phyloP scores from a whole-genome alignment of 2,113 vertebrate species.

The Sakesphorus luctuosus region DNA sequence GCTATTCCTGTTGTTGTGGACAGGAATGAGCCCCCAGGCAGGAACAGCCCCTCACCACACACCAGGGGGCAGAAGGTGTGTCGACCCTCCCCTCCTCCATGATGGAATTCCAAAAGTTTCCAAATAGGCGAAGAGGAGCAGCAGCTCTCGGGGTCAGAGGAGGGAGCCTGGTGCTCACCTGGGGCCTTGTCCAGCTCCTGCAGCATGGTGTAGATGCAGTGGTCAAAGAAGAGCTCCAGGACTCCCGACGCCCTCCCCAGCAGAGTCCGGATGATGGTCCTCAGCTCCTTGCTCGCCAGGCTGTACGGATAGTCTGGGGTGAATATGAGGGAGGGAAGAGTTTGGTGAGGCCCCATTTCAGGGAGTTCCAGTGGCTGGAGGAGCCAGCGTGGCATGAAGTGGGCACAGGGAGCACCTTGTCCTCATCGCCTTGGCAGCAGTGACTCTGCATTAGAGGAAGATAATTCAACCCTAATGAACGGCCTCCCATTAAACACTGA shows the following conservation, averaged over 20 bases:
- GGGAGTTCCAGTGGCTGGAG: not conserved
- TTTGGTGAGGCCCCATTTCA: accelerated
- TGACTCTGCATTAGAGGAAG: accelerated
- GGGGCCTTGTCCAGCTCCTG: conserved; percentile 88
- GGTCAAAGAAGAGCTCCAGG: conserved; percentile 90
- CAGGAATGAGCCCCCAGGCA: not conserved
- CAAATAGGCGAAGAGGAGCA: accelerated
- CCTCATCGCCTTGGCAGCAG: not conserved
- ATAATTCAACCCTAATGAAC: not conserved
- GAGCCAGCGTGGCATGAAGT: accelerated
- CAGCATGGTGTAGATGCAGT: conserved; percentile 92
- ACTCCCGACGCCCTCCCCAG: conserved; percentile 72
- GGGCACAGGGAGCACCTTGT: accelerated
- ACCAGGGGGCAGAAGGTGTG: accelerated
- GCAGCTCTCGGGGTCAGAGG: accelerated
- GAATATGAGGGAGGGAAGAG: too few relatives aligned
- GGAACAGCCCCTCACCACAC: not conserved
- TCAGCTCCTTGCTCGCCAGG: conserved; percentile 87
- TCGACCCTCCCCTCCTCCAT: not conserved
- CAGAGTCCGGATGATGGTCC: conserved; percentile 80
- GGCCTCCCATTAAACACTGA: accelerated
- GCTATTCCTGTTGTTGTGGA: not conserved
- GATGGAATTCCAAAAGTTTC: not conserved
- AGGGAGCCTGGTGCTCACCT: conserved; percentile 49
- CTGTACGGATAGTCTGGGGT: conserved; percentile 92